Base-by-base conservation (phyloP, 2,797 vertebrate species). In the Tragelaphus eurycerus region DNA sequence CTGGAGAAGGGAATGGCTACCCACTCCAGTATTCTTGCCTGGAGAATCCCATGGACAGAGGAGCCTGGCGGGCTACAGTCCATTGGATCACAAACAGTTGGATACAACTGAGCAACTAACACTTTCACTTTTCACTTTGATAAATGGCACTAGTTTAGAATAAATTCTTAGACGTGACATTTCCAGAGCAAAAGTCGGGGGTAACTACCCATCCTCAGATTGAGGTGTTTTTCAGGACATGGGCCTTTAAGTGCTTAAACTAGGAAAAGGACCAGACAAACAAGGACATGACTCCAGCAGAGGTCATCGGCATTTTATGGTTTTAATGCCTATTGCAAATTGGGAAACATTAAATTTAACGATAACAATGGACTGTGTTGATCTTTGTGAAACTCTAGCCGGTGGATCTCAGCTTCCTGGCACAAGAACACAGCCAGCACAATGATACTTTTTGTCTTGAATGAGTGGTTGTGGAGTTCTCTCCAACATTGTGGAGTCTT, bases 271-370 rank as follows among this genome's bases (percentile, higher is more conserved):
- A 43, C 78, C 55, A 62, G 50, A 46, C 46, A 88, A 50, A n/a
- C 16, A 10, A 43, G 79, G 19, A 78, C 13, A 46, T 83, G 16
- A 82, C 78, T 97, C 60, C 64, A 60, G 25, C 38, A 62, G 59
- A 89, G 3, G 10, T 78, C 50, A 62, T 52, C 29, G 15, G 52
- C n/a, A 16, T 96, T 64, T 59, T 94, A 48, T 86, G 52, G n/a
- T 64, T 92, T 91, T 85, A 91, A 85, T 93, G 27, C 23, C 31
- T 62, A 31, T 79, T 96, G 7, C 31, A 87, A 83, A 86, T 71
- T 79, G 48, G 93, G 19, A 86, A 78, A 93, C 62, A 57, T 82
- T 91, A 52, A 43, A 46, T 95, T 93, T 93, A 93, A 91, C 48
- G 38, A 27, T 31, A 71, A 46, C 25, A 91, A 31, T 79, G 27